Percentiles rank a stretch among this genome's conserved stretches.
Conservation (phyloP, 2,888 invertebrate genomes). For the Drosophila pullipes region DNA sequence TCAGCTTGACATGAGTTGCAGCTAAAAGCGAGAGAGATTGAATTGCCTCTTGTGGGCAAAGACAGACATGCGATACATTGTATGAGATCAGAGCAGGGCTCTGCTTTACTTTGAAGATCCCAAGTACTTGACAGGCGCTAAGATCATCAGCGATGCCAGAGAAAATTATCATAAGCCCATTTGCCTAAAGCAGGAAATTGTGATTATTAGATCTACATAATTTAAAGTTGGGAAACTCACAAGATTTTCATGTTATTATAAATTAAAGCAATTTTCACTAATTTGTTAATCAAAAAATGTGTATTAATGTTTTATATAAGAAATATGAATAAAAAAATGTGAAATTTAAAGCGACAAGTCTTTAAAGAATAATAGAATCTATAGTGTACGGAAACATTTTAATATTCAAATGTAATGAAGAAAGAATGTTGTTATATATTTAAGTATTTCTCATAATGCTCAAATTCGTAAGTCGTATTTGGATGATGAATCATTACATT, state of each 20-base stretch:
- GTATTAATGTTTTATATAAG: background rate
- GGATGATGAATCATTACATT: background rate
- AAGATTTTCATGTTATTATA: background rate
- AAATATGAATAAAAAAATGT: too few relatives aligned
- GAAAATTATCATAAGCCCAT: conserved; percentile 50
- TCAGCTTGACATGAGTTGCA: conserved; percentile 61
- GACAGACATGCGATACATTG: conserved; percentile 40
- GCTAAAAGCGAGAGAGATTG: conserved; percentile 30
- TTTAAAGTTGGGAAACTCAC: background rate
- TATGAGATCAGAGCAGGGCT: conserved; percentile 6
- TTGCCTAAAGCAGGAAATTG: conserved; percentile 37
- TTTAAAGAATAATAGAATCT: too few relatives aligned
- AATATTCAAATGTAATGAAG: background rate
- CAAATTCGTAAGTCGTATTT: background rate
- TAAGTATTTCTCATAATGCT: background rate
- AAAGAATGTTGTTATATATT: background rate
- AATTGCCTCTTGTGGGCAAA: conserved; percentile 45
- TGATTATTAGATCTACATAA: conserved; percentile 15
- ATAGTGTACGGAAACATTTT: background rate
- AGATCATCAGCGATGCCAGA: conserved; percentile 37
- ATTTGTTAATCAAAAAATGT: background rate
- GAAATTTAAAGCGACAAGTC: background rate
- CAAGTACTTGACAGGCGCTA: conserved; percentile 50
- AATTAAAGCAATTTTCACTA: background rate
- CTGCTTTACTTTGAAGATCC: conserved; percentile 13